A percentile compares a stretch with the other conserved stretches of the same genome.
Conservation (phyloP, 2,888 invertebrate genomes). For the Taphrorychus bicolor region DNA sequence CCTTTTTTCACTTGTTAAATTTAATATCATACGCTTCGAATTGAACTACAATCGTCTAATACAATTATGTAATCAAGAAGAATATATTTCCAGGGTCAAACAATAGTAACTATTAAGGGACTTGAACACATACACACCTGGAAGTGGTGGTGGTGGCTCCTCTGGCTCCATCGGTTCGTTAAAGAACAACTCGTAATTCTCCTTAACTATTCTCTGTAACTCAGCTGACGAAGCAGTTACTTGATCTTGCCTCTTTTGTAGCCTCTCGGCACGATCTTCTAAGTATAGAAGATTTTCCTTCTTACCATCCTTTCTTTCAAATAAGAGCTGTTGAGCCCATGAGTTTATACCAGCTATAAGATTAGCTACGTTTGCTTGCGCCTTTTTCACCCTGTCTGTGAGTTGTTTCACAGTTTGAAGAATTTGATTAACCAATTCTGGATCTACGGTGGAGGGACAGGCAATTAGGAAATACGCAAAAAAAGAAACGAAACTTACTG, state of each 20-base stretch:
- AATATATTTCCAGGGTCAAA: background rate
- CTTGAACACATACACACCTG: background rate
- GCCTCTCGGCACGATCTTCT: conserved; percentile 64
- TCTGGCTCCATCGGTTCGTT: conserved; percentile 60
- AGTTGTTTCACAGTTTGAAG: conserved; percentile 73
- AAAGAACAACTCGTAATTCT: conserved; percentile 75
- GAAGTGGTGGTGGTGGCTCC: conserved; percentile 12
- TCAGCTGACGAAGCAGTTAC: conserved; percentile 64
- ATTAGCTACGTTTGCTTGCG: conserved; percentile 70
- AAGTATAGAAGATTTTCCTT: conserved; percentile 65
- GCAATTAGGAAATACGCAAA: background rate
- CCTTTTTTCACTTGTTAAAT: too few species aligned
- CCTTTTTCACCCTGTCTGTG: conserved; percentile 71
- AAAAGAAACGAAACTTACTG: conserved; percentile 65
- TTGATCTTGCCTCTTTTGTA: conserved; percentile 62
- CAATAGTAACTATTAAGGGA: background rate
- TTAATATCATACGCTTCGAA: too few species aligned
- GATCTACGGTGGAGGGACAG: conserved; percentile 38
- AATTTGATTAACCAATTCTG: conserved; percentile 56
- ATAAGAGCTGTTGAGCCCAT: conserved; percentile 80
- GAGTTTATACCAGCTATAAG: conserved; percentile 66
- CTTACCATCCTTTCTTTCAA: conserved; percentile 74
- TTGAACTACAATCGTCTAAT: background rate
- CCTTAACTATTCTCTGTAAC: conserved; percentile 65
- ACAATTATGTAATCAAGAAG: background rate